A percentile compares a stretch with the other conserved stretches of the same genome.
These are phyloP conservation scores for Charina bottae DNA, from an alignment of 2,113 vertebrate species.

Conservation along the genomic window DNA sequence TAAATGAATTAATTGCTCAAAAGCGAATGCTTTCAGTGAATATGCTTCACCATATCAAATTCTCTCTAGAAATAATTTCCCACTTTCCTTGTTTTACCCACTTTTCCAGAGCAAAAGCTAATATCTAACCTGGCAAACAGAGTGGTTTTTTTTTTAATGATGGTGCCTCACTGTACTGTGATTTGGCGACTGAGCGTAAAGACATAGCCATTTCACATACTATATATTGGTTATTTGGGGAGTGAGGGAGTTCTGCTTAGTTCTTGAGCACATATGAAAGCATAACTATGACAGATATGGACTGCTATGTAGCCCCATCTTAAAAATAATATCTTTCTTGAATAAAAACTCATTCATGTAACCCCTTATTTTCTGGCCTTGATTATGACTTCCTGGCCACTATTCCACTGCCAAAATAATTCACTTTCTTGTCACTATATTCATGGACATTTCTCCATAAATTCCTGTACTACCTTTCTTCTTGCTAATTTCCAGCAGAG, in stretches of 20 bases:
- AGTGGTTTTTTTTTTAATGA: neutral
- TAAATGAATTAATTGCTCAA: slow-evolving; percentile 61
- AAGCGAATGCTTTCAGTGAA: neutral
- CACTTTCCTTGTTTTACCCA: neutral
- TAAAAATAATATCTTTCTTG: neutral
- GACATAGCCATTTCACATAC: neutral
- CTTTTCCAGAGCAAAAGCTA: neutral
- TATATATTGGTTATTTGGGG: neutral
- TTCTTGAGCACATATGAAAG: neutral
- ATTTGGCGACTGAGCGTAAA: neutral
- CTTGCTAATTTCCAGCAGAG: neutral
- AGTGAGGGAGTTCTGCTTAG: neutral
- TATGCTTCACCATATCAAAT: neutral
- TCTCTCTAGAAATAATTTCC: neutral
- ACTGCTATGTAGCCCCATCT: neutral
- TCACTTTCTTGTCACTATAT: neutral
- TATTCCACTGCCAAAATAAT: neutral
- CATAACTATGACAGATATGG: neutral
- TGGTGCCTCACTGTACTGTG: neutral
- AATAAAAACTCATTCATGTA: neutral
- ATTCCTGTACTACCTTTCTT: neutral
- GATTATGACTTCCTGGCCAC: too few relatives aligned
- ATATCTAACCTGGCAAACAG: neutral
- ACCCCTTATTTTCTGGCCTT: neutral
- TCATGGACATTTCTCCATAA: neutral